These are phyloP conservation scores for Lasius platythorax DNA, from an alignment of 2,888 invertebrate species.

Conservation along the genomic window DNA sequence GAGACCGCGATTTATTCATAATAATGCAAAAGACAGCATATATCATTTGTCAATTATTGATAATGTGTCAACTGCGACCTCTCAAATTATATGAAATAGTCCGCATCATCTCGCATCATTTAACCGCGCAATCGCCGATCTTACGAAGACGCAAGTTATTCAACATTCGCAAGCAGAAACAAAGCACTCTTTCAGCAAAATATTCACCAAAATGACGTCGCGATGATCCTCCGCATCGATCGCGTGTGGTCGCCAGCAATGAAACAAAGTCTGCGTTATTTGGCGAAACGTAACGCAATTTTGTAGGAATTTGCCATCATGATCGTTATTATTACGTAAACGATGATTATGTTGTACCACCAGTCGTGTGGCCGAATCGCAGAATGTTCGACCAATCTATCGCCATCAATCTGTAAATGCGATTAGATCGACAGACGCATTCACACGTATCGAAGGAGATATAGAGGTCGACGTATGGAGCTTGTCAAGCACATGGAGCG, in stretches of 20 bases:
- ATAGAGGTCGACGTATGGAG: constrained; percentile 7
- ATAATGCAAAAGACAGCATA: no score
- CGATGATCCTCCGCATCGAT: constrained; percentile 55
- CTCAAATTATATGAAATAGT: background rate
- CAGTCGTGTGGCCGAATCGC: constrained; percentile 44
- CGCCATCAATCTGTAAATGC: constrained; percentile 38
- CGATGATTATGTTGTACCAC: constrained; percentile 37
- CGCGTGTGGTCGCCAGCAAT: constrained; percentile 68
- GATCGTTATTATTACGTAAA: constrained; percentile 62
- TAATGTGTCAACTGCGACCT: background rate
- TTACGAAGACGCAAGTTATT: background rate
- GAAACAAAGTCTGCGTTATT: constrained; percentile 67
- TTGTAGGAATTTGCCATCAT: constrained; percentile 48
- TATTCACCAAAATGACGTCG: constrained; percentile 32
- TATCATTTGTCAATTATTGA: background rate
- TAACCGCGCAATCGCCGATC: constrained; percentile 49
- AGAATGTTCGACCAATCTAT: constrained; percentile 20
- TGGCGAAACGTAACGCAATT: constrained; percentile 61
- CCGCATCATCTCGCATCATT: background rate
- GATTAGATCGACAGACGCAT: constrained; percentile 14
- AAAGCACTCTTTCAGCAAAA: constrained; percentile 68
- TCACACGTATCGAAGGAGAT: constrained; percentile 22
- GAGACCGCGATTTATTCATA: background rate
- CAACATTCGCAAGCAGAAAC: constrained; percentile 66
- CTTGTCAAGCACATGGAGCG: constrained; percentile 44